Evolutionary conservation across 2,888 invertebrate species (phyloP).

Genomic region (Parochlus steinenii): DNA sequence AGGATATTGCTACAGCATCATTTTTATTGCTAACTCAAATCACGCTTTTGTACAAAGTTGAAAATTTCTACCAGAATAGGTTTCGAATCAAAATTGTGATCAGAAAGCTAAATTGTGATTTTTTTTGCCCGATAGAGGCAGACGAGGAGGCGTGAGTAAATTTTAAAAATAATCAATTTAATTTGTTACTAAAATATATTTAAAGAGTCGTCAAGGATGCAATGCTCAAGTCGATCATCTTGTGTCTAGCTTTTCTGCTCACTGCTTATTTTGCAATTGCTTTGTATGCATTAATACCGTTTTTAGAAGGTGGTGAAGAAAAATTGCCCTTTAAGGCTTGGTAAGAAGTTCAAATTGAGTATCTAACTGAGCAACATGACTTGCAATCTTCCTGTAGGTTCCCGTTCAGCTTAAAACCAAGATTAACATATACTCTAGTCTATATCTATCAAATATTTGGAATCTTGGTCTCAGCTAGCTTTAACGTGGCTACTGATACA

Average conservation of each 20-base stretch:
- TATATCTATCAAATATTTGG: constrained; percentile 10
- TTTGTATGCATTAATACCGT: constrained; percentile 2
- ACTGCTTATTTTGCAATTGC: neutral
- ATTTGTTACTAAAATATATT: neutral
- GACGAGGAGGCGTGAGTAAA: constrained; percentile 8
- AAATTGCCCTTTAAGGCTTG: constrained; percentile 6
- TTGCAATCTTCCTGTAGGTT: no score
- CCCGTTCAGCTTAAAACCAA: constrained; percentile 5
- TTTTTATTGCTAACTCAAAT: constrained; percentile 9
- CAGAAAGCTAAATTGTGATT: constrained; percentile 1
- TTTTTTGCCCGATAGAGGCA: constrained; percentile 4
- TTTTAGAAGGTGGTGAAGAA: constrained; percentile 1
- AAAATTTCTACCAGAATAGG: constrained; percentile 8
- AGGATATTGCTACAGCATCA: constrained; percentile 7
- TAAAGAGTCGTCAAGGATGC: constrained; percentile 7
- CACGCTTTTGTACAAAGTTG: constrained; percentile 5
- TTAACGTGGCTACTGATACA: constrained; percentile 8
- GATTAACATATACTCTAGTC: neutral
- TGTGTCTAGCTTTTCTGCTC: neutral
- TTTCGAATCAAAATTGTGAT: constrained; percentile 3
- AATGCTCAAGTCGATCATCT: constrained; percentile 6
- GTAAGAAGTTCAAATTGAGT: constrained; percentile 5
- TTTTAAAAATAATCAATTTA: neutral
- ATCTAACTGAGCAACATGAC: no score
- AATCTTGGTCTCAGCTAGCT: constrained; percentile 5